These are phyloP conservation scores for Nasonia giraulti DNA, from an alignment of 1,140 invertebrate species.

Conservation along the genomic window DNA sequence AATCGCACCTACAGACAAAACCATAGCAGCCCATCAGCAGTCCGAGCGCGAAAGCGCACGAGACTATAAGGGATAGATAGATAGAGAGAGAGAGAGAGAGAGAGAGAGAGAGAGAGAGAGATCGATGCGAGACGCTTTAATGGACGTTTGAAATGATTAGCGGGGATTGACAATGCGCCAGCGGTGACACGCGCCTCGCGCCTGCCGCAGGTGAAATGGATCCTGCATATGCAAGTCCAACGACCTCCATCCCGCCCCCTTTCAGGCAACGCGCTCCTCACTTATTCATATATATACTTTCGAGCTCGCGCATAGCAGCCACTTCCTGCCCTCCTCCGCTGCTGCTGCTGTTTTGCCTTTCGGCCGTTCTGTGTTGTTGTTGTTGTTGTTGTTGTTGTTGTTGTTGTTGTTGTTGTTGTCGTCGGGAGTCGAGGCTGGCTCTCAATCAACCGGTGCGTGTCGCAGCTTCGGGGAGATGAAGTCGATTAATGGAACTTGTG, in stretches of 20 bases:
- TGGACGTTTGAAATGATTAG: slow-evolving; percentile 55
- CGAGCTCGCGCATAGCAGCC: background rate
- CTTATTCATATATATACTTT: slow-evolving; percentile 45
- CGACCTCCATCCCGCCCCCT: background rate
- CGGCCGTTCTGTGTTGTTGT: background rate
- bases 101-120: background rate
- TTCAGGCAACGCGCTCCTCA: slow-evolving; percentile 7
- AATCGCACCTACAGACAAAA: too few species aligned
- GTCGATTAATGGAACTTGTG: background rate
- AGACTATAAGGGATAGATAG: slow-evolving; percentile 36
- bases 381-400: background rate
- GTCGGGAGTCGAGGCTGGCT: background rate
- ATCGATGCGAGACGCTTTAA: slow-evolving; percentile 52
- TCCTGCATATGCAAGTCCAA: slow-evolving; percentile 2
- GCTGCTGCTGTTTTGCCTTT: slow-evolving; percentile 12
- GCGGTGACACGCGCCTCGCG: background rate
- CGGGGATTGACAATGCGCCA: slow-evolving; percentile 48
- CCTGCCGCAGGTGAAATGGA: slow-evolving; percentile 43
- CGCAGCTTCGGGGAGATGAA: too few species aligned
- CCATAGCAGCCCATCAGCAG: background rate
- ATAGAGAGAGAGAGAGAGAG: background rate
- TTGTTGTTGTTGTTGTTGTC: too few species aligned
- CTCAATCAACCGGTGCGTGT: background rate
- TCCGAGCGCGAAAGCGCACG: slow-evolving; percentile 9
- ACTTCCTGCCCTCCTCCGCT: background rate